A percentile compares a stretch with the other conserved stretches of the same genome.
Evolutionary conservation across 2,113 vertebrate species (phyloP).

Genomic region (Pollachius pollachius): DNA sequence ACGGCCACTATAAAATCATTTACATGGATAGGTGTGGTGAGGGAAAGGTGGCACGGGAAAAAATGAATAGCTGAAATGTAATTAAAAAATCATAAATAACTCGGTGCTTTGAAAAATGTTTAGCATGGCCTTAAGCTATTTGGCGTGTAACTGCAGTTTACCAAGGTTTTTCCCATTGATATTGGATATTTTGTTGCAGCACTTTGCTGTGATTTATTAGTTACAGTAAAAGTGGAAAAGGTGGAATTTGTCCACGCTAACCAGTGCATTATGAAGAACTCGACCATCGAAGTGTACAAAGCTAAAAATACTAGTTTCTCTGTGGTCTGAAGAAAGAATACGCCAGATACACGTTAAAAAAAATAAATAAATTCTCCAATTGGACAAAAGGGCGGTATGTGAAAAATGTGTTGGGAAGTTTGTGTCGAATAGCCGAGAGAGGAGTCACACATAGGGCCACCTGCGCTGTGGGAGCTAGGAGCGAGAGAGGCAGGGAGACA

Average conservation of each 20-base stretch:
- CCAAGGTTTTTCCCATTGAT: slow-evolving; percentile 14
- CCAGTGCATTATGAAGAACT: neutral
- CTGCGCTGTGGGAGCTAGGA: slow-evolving; percentile 39
- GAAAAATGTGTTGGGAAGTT: slow-evolving; percentile 38
- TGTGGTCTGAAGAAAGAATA: slow-evolving; percentile 5
- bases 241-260: slow-evolving; percentile 12
- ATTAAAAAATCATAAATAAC: slow-evolving; percentile 46
- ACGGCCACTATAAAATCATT: slow-evolving; percentile 52
- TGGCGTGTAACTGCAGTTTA: slow-evolving; percentile 21
- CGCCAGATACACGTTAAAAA: slow-evolving; percentile 14
- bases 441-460: slow-evolving; percentile 20
- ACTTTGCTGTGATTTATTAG: slow-evolving; percentile 5
- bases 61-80: slow-evolving; percentile 18
- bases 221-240: neutral
- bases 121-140: slow-evolving; percentile 8
- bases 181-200: slow-evolving; percentile 29
- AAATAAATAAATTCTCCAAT: neutral
- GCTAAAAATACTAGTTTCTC: neutral
- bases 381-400: slow-evolving; percentile 48
- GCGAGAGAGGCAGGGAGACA: neutral
- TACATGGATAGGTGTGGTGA: slow-evolving; percentile 37
- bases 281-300: too few species aligned
- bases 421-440: slow-evolving; percentile 14
- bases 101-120: slow-evolving; percentile 19
- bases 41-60: slow-evolving; percentile 25